Base-by-base conservation (phyloP, 2,797 vertebrate species). In the Lindbergichthys nudifrons region DNA sequence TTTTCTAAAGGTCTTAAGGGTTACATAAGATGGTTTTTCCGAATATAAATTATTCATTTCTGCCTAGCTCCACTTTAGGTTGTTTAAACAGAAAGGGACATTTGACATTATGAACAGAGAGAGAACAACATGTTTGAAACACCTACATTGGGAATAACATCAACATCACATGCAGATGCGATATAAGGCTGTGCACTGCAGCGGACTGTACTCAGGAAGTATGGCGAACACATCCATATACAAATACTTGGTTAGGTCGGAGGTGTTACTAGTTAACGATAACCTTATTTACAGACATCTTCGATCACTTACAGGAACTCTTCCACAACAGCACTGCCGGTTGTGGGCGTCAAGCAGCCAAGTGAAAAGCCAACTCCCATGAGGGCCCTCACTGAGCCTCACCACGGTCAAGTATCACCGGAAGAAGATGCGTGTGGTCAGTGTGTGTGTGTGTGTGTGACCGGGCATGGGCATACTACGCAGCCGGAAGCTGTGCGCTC, bases 401-500 rank as follows among this genome's bases (percentile, higher is more conserved):
- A 11, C 23, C 50, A 60, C 16, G 46, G 73, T 84, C 72, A 81
- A 85, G 68, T 21, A 68, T 21, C 70, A 64, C 61, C 48, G 65
- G 77, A 79, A 79, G 65, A 54, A 21, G 26, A 57, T 52, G 60
- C 12, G 10, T 19, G 30, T 64, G 32, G 32, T 36, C 32, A 36
- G 46, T 18, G 42, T 56, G 46, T 16, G 58, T 42, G 50, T 18
- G 42, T 56, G 46, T 18, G 32, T 36, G 32, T 36, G 6, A 36
- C 21, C 45, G 39, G 70, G 58, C 47, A 46, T 74, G 60, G 63
- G 64, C n/a, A 10, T 46, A 54, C 79, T 73, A 79, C 14, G 48
- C 69, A 58, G 51, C 81, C 82, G 79, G 88, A 91, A 88, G 74
- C 84, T 8, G 78, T 59, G 78, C 45, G 52, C 82, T 69, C 5